Conservation (phyloP, 1,140 invertebrate genomes). For the Diploscapter pachys region DNA sequence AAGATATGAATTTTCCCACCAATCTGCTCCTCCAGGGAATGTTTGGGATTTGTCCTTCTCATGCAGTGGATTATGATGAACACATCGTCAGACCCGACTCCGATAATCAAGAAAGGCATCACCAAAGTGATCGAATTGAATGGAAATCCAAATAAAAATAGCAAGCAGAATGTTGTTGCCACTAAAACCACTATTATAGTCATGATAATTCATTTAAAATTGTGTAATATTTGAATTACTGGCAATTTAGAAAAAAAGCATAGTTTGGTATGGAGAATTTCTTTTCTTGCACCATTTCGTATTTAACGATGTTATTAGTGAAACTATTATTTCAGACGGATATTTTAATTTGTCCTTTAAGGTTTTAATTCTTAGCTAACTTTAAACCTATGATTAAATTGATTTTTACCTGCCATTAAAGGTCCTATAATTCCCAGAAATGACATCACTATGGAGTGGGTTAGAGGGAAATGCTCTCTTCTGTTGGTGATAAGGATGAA, state of each 20-base stretch:
- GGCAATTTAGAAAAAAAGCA: slow-evolving; percentile 2
- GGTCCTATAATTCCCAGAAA: slow-evolving; percentile 39
- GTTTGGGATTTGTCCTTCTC: slow-evolving; percentile 34
- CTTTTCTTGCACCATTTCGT: no score
- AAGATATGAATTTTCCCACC: slow-evolving; percentile 21
- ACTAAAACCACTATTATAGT: slow-evolving; percentile 11
- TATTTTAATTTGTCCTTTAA: no score
- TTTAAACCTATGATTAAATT: no score
- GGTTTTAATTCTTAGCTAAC: no score
- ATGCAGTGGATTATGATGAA: slow-evolving; percentile 41
- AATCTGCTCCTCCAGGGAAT: slow-evolving; percentile 32
- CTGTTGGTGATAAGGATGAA: slow-evolving; percentile 37
- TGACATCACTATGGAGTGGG: slow-evolving; percentile 33
- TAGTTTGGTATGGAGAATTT: slow-evolving; percentile 13
- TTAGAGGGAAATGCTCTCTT: slow-evolving; percentile 24
- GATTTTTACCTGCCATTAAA: slow-evolving; percentile 23
- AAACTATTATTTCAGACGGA: no score
- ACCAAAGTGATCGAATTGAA: slow-evolving; percentile 44
- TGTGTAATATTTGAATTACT: background rate
- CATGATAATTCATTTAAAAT: slow-evolving; percentile 10
- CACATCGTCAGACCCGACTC: slow-evolving; percentile 41
- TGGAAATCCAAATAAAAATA: slow-evolving; percentile 35
- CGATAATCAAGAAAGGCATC: slow-evolving; percentile 43
- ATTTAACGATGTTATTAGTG: no score
- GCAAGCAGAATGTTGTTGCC: slow-evolving; percentile 27